Evolutionary conservation across 2,888 invertebrate genomes (phyloP).

Genomic region (Limenitis camilla): DNA sequence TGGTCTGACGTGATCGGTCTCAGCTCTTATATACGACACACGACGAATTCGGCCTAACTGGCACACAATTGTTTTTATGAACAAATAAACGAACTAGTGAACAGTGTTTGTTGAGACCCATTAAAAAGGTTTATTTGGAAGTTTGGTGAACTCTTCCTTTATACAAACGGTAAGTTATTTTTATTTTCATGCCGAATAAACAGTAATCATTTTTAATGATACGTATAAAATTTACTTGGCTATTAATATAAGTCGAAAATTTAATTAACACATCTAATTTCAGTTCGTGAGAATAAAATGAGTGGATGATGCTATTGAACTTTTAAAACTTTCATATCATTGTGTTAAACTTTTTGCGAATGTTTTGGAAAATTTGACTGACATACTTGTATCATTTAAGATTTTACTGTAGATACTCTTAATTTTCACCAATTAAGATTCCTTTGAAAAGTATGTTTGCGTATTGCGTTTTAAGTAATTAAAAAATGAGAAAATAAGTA

Average conservation of each 20-base stretch:
- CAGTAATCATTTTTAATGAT: conserved; percentile 1
- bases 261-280: conserved; percentile 7
- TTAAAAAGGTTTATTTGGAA: conserved; percentile 28
- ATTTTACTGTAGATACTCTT: too few relatives aligned
- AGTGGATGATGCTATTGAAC: conserved; percentile 13
- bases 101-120: conserved; percentile 41
- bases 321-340: not conserved
- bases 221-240: not conserved
- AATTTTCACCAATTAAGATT: too few relatives aligned
- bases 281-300: conserved; percentile 10
- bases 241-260: not conserved
- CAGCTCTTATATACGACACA: not conserved
- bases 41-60: conserved; percentile 29
- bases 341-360: not conserved
- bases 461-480: too few relatives aligned
- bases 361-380: not conserved
- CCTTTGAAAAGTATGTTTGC: not conserved
- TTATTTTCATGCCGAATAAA: not conserved
- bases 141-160: conserved; percentile 9
- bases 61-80: conserved; percentile 31
- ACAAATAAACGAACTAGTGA: conserved; percentile 36
- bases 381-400: too few relatives aligned
- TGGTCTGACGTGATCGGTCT: conserved; percentile 21
- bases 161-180: conserved; percentile 12
- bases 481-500: too few relatives aligned